These are phyloP conservation scores for Aspidapion aeneum DNA, from an alignment of 2,888 invertebrate species.

Conservation along the genomic window DNA sequence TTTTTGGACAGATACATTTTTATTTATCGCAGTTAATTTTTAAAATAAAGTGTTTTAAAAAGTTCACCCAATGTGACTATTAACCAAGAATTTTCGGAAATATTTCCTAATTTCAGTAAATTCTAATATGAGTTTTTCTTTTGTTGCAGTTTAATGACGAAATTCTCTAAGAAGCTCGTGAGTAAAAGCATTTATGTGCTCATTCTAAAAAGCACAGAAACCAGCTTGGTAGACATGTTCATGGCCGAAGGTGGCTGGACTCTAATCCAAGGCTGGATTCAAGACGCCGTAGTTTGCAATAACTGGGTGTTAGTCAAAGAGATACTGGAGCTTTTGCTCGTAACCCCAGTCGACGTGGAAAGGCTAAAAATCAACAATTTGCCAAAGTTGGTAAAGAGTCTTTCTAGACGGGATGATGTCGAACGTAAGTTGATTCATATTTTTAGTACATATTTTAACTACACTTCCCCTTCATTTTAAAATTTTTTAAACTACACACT, in stretches of 20 bases:
- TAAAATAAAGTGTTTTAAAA: no score
- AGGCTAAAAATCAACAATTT: slow-evolving; percentile 87
- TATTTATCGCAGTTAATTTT: no score
- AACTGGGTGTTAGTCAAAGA: slow-evolving; percentile 88
- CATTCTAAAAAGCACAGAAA: slow-evolving; percentile 83
- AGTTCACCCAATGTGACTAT: no score
- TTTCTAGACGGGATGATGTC: slow-evolving; percentile 78
- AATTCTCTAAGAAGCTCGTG: slow-evolving; percentile 92
- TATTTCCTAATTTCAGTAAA: no score
- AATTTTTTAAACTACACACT: not conserved
- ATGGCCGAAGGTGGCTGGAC: slow-evolving; percentile 92
- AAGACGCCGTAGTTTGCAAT: slow-evolving; percentile 76
- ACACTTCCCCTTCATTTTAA: not conserved
- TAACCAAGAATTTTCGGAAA: no score
- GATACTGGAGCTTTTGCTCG: slow-evolving; percentile 76
- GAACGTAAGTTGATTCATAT: slow-evolving; percentile 77
- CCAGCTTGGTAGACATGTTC: slow-evolving; percentile 80
- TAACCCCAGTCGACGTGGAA: slow-evolving; percentile 89
- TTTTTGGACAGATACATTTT: no score
- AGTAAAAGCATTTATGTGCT: slow-evolving; percentile 94
- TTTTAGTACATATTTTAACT: no score
- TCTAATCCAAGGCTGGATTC: slow-evolving; percentile 85
- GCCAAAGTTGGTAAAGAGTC: slow-evolving; percentile 85
- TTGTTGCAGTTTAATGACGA: slow-evolving; percentile 80
- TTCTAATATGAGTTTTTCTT: no score